Evolutionary conservation across 2,113 vertebrate species (phyloP).

Genomic region (Gyps fulvus): DNA sequence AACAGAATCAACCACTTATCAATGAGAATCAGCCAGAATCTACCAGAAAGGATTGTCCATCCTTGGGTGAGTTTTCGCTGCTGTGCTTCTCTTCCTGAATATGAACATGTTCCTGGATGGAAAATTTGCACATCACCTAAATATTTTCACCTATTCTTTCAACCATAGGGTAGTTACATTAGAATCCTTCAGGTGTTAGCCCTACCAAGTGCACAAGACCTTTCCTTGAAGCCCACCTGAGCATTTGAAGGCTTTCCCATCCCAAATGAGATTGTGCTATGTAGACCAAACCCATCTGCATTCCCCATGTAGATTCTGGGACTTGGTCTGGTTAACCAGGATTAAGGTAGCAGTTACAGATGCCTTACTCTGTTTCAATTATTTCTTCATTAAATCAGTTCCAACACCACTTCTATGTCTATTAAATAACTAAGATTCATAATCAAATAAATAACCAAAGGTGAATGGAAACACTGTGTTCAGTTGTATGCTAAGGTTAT

Average conservation of each 20-base stretch:
- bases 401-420: background rate
- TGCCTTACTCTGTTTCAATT: background rate
- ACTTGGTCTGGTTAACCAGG: background rate
- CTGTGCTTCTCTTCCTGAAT: background rate
- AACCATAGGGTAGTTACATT: background rate
- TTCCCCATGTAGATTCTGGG: background rate
- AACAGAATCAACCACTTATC: background rate
- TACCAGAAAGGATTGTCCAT: too few relatives aligned
- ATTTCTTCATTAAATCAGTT: background rate
- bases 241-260: background rate
- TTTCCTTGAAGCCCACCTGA: background rate
- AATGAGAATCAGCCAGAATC: too few relatives aligned
- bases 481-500: background rate
- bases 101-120: background rate
- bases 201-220: background rate
- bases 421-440: background rate
- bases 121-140: background rate
- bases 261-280: background rate
- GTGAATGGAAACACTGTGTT: rapidly evolving
- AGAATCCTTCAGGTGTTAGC: background rate
- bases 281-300: background rate
- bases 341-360: background rate
- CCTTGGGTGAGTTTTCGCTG: background rate
- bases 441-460: background rate
- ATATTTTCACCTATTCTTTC: background rate